Conservation (phyloP, 1,140 invertebrate genomes). For the Asbolus verrucosus region DNA sequence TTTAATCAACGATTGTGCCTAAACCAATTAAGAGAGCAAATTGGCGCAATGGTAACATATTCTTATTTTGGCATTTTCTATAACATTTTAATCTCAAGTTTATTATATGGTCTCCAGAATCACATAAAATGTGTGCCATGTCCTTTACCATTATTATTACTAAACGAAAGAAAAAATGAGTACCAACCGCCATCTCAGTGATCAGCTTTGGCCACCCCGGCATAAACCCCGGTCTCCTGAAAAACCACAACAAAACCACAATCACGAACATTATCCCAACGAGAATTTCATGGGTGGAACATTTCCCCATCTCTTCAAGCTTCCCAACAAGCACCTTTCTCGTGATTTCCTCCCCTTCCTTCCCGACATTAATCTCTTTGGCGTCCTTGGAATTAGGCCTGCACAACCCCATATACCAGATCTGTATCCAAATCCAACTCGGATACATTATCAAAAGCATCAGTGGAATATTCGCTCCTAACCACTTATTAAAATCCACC, state of each 20-base stretch:
- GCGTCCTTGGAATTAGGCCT: slow-evolving; percentile 64
- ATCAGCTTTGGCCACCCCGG: slow-evolving; percentile 80
- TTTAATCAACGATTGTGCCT: too few relatives aligned
- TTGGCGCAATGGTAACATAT: too few relatives aligned
- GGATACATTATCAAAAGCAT: slow-evolving; percentile 80
- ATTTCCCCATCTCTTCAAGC: slow-evolving; percentile 83
- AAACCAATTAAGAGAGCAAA: too few relatives aligned
- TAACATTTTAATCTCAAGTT: too few relatives aligned
- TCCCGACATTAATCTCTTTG: slow-evolving; percentile 58
- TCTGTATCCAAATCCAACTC: slow-evolving; percentile 79
- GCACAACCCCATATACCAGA: slow-evolving; percentile 81
- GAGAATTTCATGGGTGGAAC: slow-evolving; percentile 83
- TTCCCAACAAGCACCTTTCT: slow-evolving; percentile 76
- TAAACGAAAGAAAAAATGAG: too few relatives aligned
- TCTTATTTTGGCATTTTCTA: too few relatives aligned
- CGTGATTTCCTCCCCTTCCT: slow-evolving; percentile 71
- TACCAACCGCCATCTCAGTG: slow-evolving; percentile 61
- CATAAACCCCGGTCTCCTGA: slow-evolving; percentile 86
- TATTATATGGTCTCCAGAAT: too few relatives aligned
- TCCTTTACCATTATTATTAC: too few relatives aligned
- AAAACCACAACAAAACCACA: slow-evolving; percentile 88
- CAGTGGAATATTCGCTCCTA: slow-evolving; percentile 74
- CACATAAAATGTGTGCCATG: too few relatives aligned
- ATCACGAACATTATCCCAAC: slow-evolving; percentile 83
- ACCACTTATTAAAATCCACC: slow-evolving; percentile 81